A percentile compares a stretch with the other conserved stretches of the same genome.
These are phyloP conservation scores for Perognathus longimembris DNA, from an alignment of 2,113 vertebrate genomes.

Conservation along the genomic window DNA sequence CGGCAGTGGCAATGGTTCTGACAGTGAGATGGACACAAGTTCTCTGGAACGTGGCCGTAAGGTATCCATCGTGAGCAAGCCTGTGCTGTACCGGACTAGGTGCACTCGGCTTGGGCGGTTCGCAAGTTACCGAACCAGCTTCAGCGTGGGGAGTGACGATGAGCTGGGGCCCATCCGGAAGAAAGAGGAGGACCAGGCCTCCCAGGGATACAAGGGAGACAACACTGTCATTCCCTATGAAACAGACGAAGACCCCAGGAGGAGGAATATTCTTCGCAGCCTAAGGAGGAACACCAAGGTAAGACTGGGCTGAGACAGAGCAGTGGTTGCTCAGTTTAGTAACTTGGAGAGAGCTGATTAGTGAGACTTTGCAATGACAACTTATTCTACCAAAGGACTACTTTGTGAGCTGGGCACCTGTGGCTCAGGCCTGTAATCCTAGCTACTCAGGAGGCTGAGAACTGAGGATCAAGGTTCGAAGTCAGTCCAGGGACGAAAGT, in stretches of 20 bases:
- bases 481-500: too few species aligned
- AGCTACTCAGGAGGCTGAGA: too few species aligned
- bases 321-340: neutral
- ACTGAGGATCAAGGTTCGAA: too few species aligned
- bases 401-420: too few species aligned
- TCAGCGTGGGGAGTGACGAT: conserved; percentile 95
- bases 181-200: conserved; percentile 91
- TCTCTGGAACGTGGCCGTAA: conserved; percentile 94
- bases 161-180: conserved; percentile 91
- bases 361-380: neutral
- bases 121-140: conserved; percentile 93
- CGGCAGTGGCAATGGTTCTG: conserved; percentile 94
- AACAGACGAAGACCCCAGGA: conserved; percentile 91
- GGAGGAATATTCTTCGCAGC: conserved; percentile 94
- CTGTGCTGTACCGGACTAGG: conserved; percentile 92
- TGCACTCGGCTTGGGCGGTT: conserved; percentile 94
- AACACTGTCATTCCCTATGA: conserved; percentile 92
- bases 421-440: too few species aligned
- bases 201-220: conserved; percentile 91
- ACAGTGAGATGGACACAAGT: conserved; percentile 95
- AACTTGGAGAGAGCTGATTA: neutral
- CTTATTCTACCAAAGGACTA: too few species aligned
- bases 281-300: conserved; percentile 95
- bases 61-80: conserved; percentile 88
- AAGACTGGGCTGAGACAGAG: neutral